Percentiles rank a stretch among this genome's conserved stretches.
phyloP scores from a whole-genome alignment of 2,113 vertebrate species.

The Azemiops feae region DNA sequence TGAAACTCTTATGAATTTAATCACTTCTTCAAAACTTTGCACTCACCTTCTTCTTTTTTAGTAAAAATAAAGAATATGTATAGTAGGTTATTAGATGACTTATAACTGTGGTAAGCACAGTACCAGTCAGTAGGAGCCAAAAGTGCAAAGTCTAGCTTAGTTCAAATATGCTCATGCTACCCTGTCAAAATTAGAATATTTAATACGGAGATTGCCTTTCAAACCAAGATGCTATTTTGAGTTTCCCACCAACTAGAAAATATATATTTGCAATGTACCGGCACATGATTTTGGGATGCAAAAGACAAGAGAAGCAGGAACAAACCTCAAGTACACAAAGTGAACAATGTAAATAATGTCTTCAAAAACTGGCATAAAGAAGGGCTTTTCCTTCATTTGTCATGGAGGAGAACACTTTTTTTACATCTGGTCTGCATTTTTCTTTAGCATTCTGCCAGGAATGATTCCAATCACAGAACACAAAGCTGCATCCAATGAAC shows the following conservation, averaged over 20 bases:
- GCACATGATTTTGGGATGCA: not conserved
- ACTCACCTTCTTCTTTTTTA: not conserved
- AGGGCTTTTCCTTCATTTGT: conserved; percentile 58
- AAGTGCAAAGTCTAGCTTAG: not conserved
- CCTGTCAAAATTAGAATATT: not conserved
- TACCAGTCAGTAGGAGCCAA: not conserved
- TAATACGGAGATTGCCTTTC: not conserved
- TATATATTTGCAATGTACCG: not conserved
- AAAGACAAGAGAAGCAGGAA: not conserved
- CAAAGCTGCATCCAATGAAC: conserved; percentile 60
- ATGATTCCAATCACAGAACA: conserved; percentile 71
- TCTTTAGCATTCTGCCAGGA: conserved; percentile 75
- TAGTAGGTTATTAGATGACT: not conserved
- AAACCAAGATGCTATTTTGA: not conserved
- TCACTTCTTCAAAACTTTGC: not conserved
- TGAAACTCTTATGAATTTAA: not conserved
- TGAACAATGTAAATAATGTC: conserved; percentile 17
- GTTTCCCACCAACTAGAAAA: not conserved
- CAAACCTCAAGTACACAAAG: not conserved
- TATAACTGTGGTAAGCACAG: not conserved
- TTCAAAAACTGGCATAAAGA: conserved; percentile 65
- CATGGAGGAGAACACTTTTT: conserved; percentile 68
- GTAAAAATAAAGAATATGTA: not conserved
- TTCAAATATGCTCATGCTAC: not conserved
- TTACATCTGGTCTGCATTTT: conserved; percentile 81